A percentile compares a stretch with the other conserved stretches of the same genome.
Evolutionary conservation across 2,797 vertebrate species (phyloP).

Genomic region (Crenuchus spilurus): DNA sequence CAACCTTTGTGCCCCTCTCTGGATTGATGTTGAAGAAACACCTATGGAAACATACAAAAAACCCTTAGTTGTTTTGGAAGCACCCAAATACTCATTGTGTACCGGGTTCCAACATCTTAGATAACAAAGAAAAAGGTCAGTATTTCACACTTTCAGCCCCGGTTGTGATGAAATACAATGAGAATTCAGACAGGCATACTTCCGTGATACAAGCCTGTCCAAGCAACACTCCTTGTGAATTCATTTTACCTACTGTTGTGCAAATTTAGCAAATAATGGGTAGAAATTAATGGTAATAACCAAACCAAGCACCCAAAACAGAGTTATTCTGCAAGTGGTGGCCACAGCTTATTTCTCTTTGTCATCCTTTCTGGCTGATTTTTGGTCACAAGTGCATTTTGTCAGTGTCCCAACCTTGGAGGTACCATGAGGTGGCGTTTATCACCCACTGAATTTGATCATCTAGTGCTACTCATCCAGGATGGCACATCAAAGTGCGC

Average conservation of each 20-base stretch:
- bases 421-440: not conserved
- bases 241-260: not conserved
- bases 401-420: not conserved
- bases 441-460: not conserved
- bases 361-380: not conserved
- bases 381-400: too few species aligned
- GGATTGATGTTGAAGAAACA: constrained; percentile 58
- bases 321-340: not conserved
- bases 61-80: not conserved
- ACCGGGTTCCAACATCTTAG: not conserved
- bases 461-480: not conserved
- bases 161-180: too few species aligned
- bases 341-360: not conserved
- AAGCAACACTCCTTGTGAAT: not conserved
- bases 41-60: constrained; percentile 37
- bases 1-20: constrained; percentile 54
- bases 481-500: not conserved
- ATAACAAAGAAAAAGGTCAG: not conserved
- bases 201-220: not conserved
- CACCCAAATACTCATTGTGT: not conserved
- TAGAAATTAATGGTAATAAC: not conserved
- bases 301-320: not conserved
- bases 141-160: constrained; percentile 1
- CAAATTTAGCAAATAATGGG: not conserved
- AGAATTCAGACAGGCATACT: too few species aligned